Conservation (phyloP, 2,888 invertebrate genomes). For the Sarcophaga rosellei region DNA sequence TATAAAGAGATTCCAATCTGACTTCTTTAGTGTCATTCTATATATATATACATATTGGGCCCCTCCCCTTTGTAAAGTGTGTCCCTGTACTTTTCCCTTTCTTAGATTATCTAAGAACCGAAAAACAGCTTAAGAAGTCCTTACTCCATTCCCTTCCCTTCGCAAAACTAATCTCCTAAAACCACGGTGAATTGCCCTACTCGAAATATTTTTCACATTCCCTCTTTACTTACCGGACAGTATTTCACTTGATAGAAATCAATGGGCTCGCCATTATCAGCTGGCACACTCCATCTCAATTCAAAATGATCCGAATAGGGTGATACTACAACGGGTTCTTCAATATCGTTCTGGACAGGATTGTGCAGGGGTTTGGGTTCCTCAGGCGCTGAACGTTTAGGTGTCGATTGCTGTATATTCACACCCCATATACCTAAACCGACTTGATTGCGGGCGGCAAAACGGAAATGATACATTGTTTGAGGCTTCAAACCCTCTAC, state of each 20-base stretch:
- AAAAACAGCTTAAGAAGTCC: too few relatives aligned
- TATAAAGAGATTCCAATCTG: too few relatives aligned
- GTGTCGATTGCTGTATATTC: constrained; percentile 86
- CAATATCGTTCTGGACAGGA: constrained; percentile 80
- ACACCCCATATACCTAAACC: constrained; percentile 90
- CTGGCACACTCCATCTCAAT: constrained; percentile 91
- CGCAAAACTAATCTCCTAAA: too few relatives aligned
- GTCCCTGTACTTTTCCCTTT: too few relatives aligned
- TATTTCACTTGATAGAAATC: constrained; percentile 90
- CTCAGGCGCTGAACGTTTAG: constrained; percentile 89
- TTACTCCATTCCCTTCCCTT: background rate
- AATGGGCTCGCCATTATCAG: constrained; percentile 94
- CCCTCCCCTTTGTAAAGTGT: too few relatives aligned
- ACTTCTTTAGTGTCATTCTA: too few relatives aligned
- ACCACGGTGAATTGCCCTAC: too few relatives aligned
- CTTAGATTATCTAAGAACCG: too few relatives aligned
- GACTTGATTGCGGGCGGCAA: constrained; percentile 92
- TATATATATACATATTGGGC: too few relatives aligned
- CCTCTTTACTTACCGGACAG: constrained; percentile 86
- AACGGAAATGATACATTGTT: constrained; percentile 89
- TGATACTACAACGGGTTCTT: constrained; percentile 83
- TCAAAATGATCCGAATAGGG: constrained; percentile 90
- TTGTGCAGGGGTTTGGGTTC: constrained; percentile 85
- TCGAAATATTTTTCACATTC: background rate
- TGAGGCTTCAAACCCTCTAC: constrained; percentile 90